Base-by-base conservation (phyloP, 2,888 invertebrate species). In the Girardia tigrina region DNA sequence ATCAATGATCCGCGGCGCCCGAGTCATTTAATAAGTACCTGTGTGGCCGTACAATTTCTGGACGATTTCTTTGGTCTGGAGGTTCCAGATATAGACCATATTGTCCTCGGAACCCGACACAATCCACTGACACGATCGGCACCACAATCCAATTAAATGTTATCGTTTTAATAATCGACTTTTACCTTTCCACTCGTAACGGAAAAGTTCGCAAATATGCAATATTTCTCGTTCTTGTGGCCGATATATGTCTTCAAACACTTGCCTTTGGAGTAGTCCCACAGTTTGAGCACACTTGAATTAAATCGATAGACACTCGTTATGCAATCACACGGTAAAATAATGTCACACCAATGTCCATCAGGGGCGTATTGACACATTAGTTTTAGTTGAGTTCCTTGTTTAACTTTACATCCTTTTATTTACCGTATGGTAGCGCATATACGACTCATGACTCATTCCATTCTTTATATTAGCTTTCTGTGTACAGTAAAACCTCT, bases 61-160 rank as follows among this genome's bases (percentile, higher is more conserved):
- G 77, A 99, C 98, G 77, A 99, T 91, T 87, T 99, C 97, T 86
- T 97, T 97, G 16, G 95, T 94, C 84, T 99, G 98, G 79, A 98
- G 88, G 87, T 99, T 98, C 98, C 98, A 98, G 81, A 98, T 94
- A 84, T 97, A 98, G 0, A 99, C 94, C 87, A 92, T 88, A 84
- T 94, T 92, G 85, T 98, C 98, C 86, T 98, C 98, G 1, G 97
- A 97, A n/a, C 98, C 98, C 56, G 94, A 95, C 71, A 99, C 97
- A 83, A 98, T 99, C 98, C 98, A 98, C 91, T 94, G 85, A 23
- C 86, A 85, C 80, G 77, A 78, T 78, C 29, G 23, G 29, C 12
- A 29, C n/a, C 20, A 26, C n/a, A 23, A 16, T 27, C n/a, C 6
- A 28, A 23, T 72, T 16, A 8, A 28, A 26, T 23, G 26, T 70